Percentiles rank a stretch among this genome's conserved stretches.
Evolutionary conservation across 2,797 vertebrate genomes (phyloP).

Genomic region (Spea hammondii): DNA sequence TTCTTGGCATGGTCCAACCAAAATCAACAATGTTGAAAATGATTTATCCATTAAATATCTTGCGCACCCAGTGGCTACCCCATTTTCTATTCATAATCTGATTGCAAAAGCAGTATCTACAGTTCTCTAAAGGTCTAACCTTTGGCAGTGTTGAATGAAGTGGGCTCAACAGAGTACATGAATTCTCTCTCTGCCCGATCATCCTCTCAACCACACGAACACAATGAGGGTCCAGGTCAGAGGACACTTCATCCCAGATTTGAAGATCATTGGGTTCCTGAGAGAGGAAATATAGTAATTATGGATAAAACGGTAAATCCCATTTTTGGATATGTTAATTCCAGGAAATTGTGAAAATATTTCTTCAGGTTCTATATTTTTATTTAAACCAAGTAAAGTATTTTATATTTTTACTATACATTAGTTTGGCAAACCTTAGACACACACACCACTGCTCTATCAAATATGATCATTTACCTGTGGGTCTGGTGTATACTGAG

Average conservation of each 20-base stretch:
- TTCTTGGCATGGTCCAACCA: too few species aligned
- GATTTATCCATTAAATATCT: too few species aligned
- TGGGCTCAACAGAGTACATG: slow-evolving; percentile 72
- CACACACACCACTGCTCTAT: background rate
- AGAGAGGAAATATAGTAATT: background rate
- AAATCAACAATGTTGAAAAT: too few species aligned
- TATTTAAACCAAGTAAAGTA: too few species aligned
- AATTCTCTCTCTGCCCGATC: slow-evolving; percentile 74
- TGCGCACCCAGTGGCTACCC: too few species aligned
- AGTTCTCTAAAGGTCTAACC: slow-evolving; percentile 66
- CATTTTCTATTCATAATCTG: background rate
- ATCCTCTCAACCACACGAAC: slow-evolving; percentile 79
- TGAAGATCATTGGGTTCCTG: background rate
- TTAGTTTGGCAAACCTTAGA: background rate
- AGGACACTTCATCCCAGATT: background rate
- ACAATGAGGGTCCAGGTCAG: slow-evolving; percentile 38
- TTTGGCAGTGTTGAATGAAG: slow-evolving; percentile 72
- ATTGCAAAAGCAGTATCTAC: background rate
- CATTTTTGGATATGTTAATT: too few species aligned
- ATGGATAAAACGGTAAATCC: background rate
- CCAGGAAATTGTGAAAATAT: too few species aligned
- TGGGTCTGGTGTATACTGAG: background rate
- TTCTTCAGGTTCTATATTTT: too few species aligned
- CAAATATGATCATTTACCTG: slow-evolving; percentile 17
- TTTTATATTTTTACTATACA: too few species aligned